A percentile compares a stretch with the other conserved stretches of the same genome.
These are phyloP conservation scores for Drosophila helvetica DNA, from an alignment of 2,888 invertebrate genomes.

Conservation along the genomic window DNA sequence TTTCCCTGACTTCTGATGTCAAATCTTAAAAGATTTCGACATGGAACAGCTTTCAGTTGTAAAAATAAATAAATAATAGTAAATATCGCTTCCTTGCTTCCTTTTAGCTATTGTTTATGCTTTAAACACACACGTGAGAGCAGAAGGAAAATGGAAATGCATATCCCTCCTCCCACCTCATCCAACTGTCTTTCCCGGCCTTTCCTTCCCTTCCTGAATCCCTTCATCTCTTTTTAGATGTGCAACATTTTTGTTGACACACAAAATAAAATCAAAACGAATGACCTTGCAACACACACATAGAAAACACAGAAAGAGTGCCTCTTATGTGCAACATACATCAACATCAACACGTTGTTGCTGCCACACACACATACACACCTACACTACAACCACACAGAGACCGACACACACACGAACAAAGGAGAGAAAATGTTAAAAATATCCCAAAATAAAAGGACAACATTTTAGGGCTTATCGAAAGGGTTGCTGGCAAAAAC, in stretches of 20 bases:
- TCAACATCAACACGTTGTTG: conserved; percentile 68
- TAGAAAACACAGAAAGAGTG: not conserved
- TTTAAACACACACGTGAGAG: too few relatives aligned
- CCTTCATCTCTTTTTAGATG: not conserved
- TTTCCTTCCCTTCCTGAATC: not conserved
- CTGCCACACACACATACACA: conserved; percentile 25
- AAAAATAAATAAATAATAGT: too few relatives aligned
- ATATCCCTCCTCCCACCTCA: not conserved
- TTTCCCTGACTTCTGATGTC: too few relatives aligned
- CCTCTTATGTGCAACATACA: not conserved
- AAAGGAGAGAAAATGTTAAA: conserved; percentile 19
- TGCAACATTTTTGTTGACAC: conserved; percentile 62
- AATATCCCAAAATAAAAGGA: not conserved
- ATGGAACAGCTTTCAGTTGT: too few relatives aligned
- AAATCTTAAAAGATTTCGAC: too few relatives aligned
- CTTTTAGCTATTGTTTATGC: too few relatives aligned
- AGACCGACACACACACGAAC: conserved; percentile 1
- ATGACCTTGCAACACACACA: conserved; percentile 77
- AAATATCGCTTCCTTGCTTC: too few relatives aligned
- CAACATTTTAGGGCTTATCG: conserved; percentile 4
- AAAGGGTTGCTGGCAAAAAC: conserved; percentile 13
- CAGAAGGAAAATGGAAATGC: not conserved
- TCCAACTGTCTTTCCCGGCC: too few relatives aligned
- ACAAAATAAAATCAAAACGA: conserved; percentile 80
- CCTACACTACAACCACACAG: not conserved